Conservation (phyloP, 2,888 invertebrate species). For the Microctonus aethiopoides region DNA sequence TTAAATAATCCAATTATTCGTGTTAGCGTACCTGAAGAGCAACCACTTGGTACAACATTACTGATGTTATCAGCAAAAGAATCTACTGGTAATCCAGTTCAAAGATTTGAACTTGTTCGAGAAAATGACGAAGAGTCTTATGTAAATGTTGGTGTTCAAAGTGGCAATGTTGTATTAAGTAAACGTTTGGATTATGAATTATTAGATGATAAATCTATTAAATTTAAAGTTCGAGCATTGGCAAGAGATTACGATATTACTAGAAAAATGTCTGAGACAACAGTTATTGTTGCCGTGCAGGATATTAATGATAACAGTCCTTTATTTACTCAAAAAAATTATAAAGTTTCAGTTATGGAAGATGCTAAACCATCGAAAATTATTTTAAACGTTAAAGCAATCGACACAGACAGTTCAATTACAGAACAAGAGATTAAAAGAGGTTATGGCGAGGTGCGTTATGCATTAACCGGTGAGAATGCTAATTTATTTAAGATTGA, state of each 20-base stretch:
- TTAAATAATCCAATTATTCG: conserved; percentile 76
- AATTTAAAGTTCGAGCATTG: conserved; percentile 68
- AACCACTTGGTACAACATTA: conserved; percentile 79
- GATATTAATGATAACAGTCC: conserved; percentile 86
- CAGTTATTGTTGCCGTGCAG: conserved; percentile 76
- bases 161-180: conserved; percentile 80
- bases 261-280: conserved; percentile 74
- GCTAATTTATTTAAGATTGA: conserved; percentile 80
- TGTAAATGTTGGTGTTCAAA: conserved; percentile 70
- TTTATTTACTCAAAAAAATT: conserved; percentile 75
- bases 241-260: conserved; percentile 64
- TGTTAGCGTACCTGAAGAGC: conserved; percentile 79
- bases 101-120: conserved; percentile 67
- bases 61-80: conserved; percentile 78
- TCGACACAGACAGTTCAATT: conserved; percentile 76
- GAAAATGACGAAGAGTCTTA: conserved; percentile 58
- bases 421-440: conserved; percentile 68
- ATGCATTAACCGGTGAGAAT: conserved; percentile 79
- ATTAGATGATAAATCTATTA: conserved; percentile 70
- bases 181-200: conserved; percentile 83
- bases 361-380: conserved; percentile 76
- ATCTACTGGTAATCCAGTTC: conserved; percentile 74
- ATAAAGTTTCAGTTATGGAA: conserved; percentile 78
- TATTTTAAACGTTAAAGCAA: conserved; percentile 77
- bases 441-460: conserved; percentile 78